Conservation (phyloP, 2,888 invertebrate species). For the Drosophila incognita region DNA sequence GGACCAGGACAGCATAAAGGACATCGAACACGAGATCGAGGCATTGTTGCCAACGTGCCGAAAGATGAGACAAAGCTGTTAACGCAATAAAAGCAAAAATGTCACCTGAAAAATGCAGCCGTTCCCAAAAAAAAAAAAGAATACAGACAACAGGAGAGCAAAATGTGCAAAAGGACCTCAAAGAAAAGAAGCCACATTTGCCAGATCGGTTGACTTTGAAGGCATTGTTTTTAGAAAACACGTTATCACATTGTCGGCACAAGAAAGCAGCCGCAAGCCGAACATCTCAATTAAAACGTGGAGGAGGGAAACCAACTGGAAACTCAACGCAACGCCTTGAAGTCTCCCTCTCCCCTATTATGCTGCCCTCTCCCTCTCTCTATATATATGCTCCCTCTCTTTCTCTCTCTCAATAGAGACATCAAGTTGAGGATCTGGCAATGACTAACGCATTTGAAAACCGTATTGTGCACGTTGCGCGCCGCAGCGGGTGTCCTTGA, state of each 20-base stretch:
- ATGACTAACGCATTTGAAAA: constrained; percentile 61
- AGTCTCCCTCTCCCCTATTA: constrained; percentile 11
- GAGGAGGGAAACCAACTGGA: constrained; percentile 3
- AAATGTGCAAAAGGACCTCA: constrained; percentile 37
- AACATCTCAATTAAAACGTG: constrained; percentile 52
- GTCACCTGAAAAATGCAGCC: constrained; percentile 72
- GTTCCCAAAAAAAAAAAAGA: constrained; percentile 37
- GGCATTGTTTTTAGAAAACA: constrained; percentile 64
- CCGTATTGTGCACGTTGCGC: constrained; percentile 68
- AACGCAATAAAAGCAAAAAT: constrained; percentile 67
- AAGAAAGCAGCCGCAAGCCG: constrained; percentile 62
- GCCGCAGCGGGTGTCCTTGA: constrained; percentile 77
- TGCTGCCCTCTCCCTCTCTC: background rate
- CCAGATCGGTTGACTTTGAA: constrained; percentile 67
- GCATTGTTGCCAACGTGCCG: constrained; percentile 74
- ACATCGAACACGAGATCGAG: constrained; percentile 17
- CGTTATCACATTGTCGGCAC: constrained; percentile 68
- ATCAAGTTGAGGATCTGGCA: constrained; percentile 34
- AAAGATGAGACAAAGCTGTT: constrained; percentile 69
- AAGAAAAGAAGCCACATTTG: constrained; percentile 41
- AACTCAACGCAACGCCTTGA: constrained; percentile 5
- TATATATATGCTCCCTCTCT: background rate
- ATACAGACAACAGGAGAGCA: constrained; percentile 8
- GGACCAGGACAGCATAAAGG: constrained; percentile 30
- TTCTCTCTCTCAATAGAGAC: constrained; percentile 12